Evolutionary conservation across 2,888 invertebrate species (phyloP), one percentile per base, ranked within the genome.

Genomic region (Ichneumoninae sp.): DNA sequence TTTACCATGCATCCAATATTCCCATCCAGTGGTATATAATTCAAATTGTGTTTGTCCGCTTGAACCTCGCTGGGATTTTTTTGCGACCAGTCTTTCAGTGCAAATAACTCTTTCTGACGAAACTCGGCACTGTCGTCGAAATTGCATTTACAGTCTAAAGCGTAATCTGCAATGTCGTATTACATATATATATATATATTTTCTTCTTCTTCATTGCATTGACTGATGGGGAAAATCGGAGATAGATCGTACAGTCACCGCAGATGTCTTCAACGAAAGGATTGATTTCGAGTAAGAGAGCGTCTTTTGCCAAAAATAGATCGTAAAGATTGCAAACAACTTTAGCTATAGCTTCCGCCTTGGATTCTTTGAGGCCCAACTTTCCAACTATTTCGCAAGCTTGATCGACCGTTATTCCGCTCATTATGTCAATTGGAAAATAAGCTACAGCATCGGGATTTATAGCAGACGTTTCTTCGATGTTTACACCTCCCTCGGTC

Each of bases 81-180:
- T 92, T 99, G 99, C 30, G 96, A 95, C 95, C 96, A 97, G 94
- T 99, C 99, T 82, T 98, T 95, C 87, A 97, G 93, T 0, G 94
- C 95, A 91, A 98, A 99, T 70, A 99, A 94, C 82, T 97, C 97
- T 92, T 98, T 97, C 93, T 99, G 99, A 84, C 99, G 96, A 94
- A 97, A 99, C 83, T 97, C 96, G 0, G 98, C 97, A 91, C 99
- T 99, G 94, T 98, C 98, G 92, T 99, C 99, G 92, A 99, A 98
- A 90, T 98, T 96, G 93, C 98, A 97, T 94, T 99, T 99, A 87
- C 98, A 98, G 94, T 99, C 99, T 93, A 99, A 95, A 89, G 98
- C 98, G 94, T 96, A 98, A 93, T 97, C 98, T 98, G 92, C 44
- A 94, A 54, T 44, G 10, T n/a, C n/a, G n/a, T 1, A 30, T 33